These are phyloP conservation scores for Champsocephalus gunnari DNA, from an alignment of 2,797 vertebrate species.

Conservation along the genomic window DNA sequence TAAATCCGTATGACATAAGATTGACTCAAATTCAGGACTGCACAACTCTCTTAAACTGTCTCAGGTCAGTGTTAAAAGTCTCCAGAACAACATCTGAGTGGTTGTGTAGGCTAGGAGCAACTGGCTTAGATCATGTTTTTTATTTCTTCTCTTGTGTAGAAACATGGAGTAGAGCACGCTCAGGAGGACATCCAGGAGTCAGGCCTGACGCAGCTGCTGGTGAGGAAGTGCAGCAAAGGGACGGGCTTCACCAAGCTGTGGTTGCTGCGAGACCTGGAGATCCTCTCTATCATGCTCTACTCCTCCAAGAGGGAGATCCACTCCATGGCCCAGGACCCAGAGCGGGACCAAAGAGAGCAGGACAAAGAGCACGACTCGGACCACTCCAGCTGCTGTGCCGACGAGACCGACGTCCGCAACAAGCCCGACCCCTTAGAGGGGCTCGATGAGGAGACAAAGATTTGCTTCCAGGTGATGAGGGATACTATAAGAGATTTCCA, in stretches of 20 bases:
- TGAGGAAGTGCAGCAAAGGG: conserved; percentile 97
- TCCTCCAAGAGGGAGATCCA: conserved; percentile 95
- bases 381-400: conserved; percentile 83
- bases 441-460: conserved; percentile 96
- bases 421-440: conserved; percentile 93
- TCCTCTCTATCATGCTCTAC: conserved; percentile 97
- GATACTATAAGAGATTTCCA: background rate
- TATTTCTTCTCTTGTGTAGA: conserved; percentile 76
- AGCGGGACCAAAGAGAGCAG: conserved; percentile 86
- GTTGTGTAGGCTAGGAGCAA: background rate
- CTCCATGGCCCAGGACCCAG: conserved; percentile 87
- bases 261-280: conserved; percentile 96
- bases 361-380: conserved; percentile 89
- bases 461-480: conserved; percentile 92
- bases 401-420: conserved; percentile 86
- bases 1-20: no score
- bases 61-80: no score
- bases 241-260: conserved; percentile 99
- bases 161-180: conserved; percentile 89
- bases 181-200: conserved; percentile 91
- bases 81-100: background rate
- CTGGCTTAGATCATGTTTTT: background rate
- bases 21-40: no score
- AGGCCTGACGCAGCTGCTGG: conserved; percentile 92
- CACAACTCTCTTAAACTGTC: no score